These are phyloP conservation scores for Psylliodes chrysocephalus DNA, from an alignment of 2,888 invertebrate genomes.

Conservation along the genomic window DNA sequence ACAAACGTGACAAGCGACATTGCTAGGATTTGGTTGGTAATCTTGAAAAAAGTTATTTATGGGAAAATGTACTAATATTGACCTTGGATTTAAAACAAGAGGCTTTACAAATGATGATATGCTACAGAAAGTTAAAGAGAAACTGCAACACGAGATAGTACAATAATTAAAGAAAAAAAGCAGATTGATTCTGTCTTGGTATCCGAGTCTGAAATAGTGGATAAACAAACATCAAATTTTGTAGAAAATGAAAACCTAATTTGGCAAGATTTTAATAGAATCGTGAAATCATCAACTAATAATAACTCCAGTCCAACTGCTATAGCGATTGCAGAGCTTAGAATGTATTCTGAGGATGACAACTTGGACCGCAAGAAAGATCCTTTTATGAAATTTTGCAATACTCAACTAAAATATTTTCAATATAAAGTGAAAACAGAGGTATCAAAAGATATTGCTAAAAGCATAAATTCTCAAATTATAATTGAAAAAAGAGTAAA, in stretches of 20 bases:
- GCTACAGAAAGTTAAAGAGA: slow-evolving; percentile 21
- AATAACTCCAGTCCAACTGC: slow-evolving; percentile 16
- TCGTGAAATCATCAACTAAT: background rate
- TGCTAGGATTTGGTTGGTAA: slow-evolving; percentile 9
- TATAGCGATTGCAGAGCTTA: slow-evolving; percentile 23
- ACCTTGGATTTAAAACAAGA: slow-evolving; percentile 37
- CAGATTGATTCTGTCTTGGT: background rate
- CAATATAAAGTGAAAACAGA: too few relatives aligned
- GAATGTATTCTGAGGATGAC: slow-evolving; percentile 30
- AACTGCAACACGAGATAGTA: slow-evolving; percentile 20
- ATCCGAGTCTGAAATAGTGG: background rate
- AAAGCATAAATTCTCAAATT: too few relatives aligned
- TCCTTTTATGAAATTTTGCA: too few relatives aligned
- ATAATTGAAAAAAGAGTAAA: too few relatives aligned
- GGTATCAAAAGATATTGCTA: too few relatives aligned
- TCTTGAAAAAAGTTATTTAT: too few relatives aligned
- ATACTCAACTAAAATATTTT: too few relatives aligned
- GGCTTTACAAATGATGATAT: slow-evolving; percentile 18
- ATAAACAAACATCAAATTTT: background rate
- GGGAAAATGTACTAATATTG: slow-evolving; percentile 32
- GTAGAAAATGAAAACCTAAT: slow-evolving; percentile 5
- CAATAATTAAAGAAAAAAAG: background rate
- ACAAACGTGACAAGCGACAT: background rate
- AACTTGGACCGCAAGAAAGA: slow-evolving; percentile 26
- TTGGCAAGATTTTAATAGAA: slow-evolving; percentile 16